Conservation (phyloP, 2,113 vertebrate species). For the Motacilla tschutschensis region DNA sequence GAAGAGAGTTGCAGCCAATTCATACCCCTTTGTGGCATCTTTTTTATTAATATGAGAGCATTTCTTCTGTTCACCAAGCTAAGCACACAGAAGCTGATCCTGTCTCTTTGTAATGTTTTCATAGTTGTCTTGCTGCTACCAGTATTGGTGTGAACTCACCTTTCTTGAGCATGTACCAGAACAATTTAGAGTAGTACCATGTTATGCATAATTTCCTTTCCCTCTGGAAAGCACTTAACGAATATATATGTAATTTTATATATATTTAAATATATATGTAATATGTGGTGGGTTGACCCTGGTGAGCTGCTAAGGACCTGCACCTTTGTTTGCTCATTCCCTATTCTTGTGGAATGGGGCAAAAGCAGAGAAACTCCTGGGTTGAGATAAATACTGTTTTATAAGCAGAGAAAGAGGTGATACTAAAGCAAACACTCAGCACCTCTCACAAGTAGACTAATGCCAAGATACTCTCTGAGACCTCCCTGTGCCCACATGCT, state of each 20-base stretch:
- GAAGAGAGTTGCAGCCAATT: neutral
- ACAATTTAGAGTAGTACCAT: neutral
- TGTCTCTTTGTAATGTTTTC: neutral
- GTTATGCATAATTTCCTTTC: neutral
- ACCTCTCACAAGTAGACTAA: neutral
- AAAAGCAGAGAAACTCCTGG: neutral
- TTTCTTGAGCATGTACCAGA: neutral
- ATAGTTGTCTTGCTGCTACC: neutral
- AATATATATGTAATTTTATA: neutral
- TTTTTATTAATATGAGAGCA: neutral
- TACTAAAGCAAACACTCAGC: neutral
- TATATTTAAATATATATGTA: neutral
- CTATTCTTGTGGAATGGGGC: neutral
- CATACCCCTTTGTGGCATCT: neutral
- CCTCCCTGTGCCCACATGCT: neutral
- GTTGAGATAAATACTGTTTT: neutral
- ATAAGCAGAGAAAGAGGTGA: neutral
- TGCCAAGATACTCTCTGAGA: rapidly evolving
- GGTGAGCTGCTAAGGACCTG: neutral
- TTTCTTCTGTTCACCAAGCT: neutral
- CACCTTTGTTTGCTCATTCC: neutral
- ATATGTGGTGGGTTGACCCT: neutral
- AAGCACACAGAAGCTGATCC: neutral
- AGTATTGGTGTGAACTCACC: rapidly evolving
- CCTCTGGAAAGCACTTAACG: neutral